phyloP scores from a whole-genome alignment of 2,113 vertebrate genomes.

The Alaudala cheleensis region DNA sequence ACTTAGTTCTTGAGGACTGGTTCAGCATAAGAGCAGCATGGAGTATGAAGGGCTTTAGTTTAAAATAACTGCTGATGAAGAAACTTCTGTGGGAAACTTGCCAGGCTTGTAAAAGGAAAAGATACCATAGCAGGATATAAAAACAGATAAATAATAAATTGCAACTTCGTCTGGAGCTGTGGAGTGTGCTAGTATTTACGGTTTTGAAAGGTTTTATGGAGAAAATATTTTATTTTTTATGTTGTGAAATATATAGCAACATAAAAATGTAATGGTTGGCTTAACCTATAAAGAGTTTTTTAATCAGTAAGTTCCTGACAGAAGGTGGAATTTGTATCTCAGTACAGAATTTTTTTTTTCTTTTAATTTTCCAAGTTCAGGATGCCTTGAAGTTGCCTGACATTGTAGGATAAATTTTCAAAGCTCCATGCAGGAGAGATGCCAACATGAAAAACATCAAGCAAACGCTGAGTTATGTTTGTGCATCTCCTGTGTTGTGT shows the following conservation, averaged over 20 bases:
- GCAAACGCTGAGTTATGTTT: conserved; percentile 28
- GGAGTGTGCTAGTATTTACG: conserved; percentile 52
- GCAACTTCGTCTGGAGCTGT: conserved; percentile 16
- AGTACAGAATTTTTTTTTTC: conserved; percentile 46
- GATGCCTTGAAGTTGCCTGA: conserved; percentile 62
- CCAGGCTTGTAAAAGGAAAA: conserved; percentile 61
- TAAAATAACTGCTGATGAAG: conserved; percentile 50
- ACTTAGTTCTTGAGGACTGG: background rate
- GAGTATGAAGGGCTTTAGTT: conserved; percentile 4
- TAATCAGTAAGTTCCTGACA: conserved; percentile 75
- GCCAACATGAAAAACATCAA: conserved; percentile 22
- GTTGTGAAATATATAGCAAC: conserved; percentile 68
- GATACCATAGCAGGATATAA: conserved; percentile 50
- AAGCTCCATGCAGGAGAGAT: conserved; percentile 39
- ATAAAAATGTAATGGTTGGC: conserved; percentile 75
- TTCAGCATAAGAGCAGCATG: background rate
- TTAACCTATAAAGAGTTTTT: conserved; percentile 77
- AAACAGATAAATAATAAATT: conserved; percentile 65
- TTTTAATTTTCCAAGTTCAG: conserved; percentile 70
- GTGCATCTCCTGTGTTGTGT: conserved; percentile 17
- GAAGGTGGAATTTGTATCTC: conserved; percentile 73
- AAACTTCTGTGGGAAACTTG: conserved; percentile 56
- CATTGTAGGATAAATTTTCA: conserved; percentile 64
- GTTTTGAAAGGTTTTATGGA: conserved; percentile 64
- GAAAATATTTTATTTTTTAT: conserved; percentile 71